These are phyloP conservation scores for Aselliscus stoliczkanus DNA, from an alignment of 2,797 vertebrate species.

Conservation along the genomic window DNA sequence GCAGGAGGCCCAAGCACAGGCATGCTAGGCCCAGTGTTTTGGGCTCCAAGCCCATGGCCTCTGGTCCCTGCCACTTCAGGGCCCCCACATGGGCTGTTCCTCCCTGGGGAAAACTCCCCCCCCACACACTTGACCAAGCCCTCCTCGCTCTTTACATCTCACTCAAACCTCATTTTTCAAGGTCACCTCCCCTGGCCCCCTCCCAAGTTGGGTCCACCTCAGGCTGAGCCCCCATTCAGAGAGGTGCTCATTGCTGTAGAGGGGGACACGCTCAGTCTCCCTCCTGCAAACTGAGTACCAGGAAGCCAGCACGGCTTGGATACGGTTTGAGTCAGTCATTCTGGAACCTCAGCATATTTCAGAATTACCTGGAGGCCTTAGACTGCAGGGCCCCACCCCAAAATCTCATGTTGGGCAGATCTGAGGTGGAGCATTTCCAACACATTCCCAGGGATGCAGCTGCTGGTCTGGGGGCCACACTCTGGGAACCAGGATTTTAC, in stretches of 20 bases:
- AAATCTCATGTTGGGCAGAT: not conserved
- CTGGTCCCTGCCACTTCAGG: not conserved
- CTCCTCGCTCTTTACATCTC: not conserved
- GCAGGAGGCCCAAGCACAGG: rapidly evolving
- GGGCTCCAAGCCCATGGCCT: not conserved
- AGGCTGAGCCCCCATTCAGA: not conserved
- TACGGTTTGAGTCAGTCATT: not conserved
- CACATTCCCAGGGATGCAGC: not conserved
- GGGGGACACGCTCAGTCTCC: not conserved
- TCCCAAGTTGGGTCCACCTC: not conserved
- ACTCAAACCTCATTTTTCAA: not conserved
- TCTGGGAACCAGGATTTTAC: not conserved
- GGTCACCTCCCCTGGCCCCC: not conserved
- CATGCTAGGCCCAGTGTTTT: not conserved
- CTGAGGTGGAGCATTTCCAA: not conserved
- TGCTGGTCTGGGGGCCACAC: not conserved
- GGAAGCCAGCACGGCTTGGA: not conserved
- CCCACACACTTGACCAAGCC: not conserved
- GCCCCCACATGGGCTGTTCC: not conserved
- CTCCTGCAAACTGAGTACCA: not conserved
- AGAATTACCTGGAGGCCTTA: not conserved
- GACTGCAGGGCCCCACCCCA: not conserved
- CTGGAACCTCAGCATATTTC: not conserved
- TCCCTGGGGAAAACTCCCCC: slow-evolving; percentile 41
- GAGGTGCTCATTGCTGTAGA: not conserved